These are phyloP conservation scores for Agrotis segetum DNA, from an alignment of 2,888 invertebrate genomes.

Conservation along the genomic window DNA sequence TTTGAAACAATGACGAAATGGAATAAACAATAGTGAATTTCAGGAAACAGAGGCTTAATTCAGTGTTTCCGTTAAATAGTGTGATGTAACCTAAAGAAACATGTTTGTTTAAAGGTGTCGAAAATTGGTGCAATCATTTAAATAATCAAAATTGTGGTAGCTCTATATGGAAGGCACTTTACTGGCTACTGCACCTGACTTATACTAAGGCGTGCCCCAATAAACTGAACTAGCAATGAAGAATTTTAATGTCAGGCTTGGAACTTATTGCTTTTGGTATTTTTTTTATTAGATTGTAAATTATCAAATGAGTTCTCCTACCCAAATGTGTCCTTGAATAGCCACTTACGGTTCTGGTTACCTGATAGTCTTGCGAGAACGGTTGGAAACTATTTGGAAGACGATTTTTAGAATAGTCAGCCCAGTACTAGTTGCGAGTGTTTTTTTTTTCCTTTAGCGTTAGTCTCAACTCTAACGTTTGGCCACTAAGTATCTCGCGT, in stretches of 20 bases:
- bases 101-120: constrained; percentile 11
- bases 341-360: too few species aligned
- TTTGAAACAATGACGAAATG: constrained; percentile 56
- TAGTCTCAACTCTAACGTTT: too few species aligned
- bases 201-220: background rate
- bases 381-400: too few species aligned
- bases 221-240: background rate
- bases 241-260: background rate
- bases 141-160: background rate
- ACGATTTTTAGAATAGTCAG: too few species aligned
- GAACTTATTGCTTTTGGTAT: background rate
- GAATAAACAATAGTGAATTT: constrained; percentile 49
- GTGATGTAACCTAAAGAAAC: constrained; percentile 26
- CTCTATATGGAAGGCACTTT: background rate
- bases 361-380: too few species aligned
- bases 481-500: too few species aligned
- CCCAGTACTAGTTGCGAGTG: too few species aligned
- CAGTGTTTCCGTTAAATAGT: constrained; percentile 10
- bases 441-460: too few species aligned
- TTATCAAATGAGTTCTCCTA: too few species aligned
- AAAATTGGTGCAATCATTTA: constrained; percentile 24
- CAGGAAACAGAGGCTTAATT: constrained; percentile 40
- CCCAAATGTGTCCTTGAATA: too few species aligned
- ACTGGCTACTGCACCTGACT: background rate
- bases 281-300: too few species aligned